These are phyloP conservation scores for Strigops habroptila DNA, from an alignment of 2,113 vertebrate species.

Conservation along the genomic window DNA sequence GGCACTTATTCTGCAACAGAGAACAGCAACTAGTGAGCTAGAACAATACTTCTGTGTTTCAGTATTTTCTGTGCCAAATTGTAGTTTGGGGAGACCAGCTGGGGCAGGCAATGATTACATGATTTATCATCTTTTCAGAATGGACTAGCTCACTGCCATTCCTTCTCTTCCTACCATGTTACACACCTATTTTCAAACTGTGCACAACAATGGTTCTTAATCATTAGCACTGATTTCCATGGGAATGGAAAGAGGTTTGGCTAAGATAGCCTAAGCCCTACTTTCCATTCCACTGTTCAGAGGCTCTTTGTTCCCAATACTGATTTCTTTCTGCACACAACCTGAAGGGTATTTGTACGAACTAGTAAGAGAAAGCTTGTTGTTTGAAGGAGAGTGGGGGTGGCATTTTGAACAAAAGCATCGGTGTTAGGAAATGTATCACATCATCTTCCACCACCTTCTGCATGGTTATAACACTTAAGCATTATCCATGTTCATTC, in stretches of 20 bases:
- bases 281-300: not conserved
- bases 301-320: not conserved
- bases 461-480: not conserved
- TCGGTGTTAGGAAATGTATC: not conserved
- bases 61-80: not conserved
- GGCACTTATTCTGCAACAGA: not conserved
- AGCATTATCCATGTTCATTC: not conserved
- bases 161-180: not conserved
- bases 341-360: not conserved
- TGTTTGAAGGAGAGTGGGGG: not conserved
- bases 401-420: not conserved
- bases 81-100: not conserved
- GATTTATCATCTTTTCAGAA: not conserved
- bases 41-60: not conserved
- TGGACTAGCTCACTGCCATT: not conserved
- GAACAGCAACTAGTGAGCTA: not conserved
- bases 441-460: not conserved
- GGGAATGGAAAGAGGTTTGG: not conserved
- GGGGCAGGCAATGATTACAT: not conserved
- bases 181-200: not conserved
- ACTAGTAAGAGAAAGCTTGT: not conserved
- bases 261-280: not conserved
- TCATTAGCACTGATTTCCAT: not conserved
- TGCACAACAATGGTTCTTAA: not conserved
- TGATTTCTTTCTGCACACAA: not conserved